phyloP scores from a whole-genome alignment of 2,888 invertebrate species.

The Trachelus iudaicus region DNA sequence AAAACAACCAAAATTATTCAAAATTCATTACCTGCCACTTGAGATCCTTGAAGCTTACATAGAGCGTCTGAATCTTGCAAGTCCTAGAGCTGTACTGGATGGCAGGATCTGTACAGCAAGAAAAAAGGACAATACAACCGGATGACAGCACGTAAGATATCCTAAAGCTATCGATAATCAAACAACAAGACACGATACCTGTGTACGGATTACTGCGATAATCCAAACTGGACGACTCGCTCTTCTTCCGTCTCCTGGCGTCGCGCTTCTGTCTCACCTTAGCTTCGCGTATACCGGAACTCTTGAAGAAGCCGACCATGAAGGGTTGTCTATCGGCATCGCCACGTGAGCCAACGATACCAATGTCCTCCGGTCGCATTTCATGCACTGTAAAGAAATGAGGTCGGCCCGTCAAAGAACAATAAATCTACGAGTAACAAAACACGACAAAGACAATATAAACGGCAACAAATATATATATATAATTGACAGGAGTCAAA shows the following conservation, averaged over 20 bases:
- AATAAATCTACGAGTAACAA: background rate
- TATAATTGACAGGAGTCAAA: background rate
- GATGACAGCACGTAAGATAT: background rate
- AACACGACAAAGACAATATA: background rate
- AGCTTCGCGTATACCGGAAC: slow-evolving; percentile 69
- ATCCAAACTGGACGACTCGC: slow-evolving; percentile 62
- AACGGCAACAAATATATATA: background rate
- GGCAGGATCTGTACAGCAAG: slow-evolving; percentile 43
- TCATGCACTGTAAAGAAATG: slow-evolving; percentile 74
- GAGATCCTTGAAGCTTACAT: slow-evolving; percentile 91
- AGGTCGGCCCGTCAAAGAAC: background rate
- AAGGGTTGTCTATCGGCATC: slow-evolving; percentile 90
- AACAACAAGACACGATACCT: slow-evolving; percentile 55
- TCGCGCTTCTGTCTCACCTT: slow-evolving; percentile 72
- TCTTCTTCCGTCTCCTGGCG: slow-evolving; percentile 70
- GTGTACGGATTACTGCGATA: slow-evolving; percentile 70
- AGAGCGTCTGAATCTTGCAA: slow-evolving; percentile 90
- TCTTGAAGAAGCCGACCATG: slow-evolving; percentile 89
- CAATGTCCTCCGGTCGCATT: slow-evolving; percentile 86
- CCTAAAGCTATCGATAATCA: background rate
- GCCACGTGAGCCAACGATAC: slow-evolving; percentile 81
- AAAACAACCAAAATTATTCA: slow-evolving; percentile 13
- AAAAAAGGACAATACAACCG: background rate
- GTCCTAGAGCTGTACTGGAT: slow-evolving; percentile 70
- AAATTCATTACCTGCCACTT: slow-evolving; percentile 78